Base-by-base conservation (phyloP, 2,888 invertebrate genomes). In the Erynnis tages region DNA sequence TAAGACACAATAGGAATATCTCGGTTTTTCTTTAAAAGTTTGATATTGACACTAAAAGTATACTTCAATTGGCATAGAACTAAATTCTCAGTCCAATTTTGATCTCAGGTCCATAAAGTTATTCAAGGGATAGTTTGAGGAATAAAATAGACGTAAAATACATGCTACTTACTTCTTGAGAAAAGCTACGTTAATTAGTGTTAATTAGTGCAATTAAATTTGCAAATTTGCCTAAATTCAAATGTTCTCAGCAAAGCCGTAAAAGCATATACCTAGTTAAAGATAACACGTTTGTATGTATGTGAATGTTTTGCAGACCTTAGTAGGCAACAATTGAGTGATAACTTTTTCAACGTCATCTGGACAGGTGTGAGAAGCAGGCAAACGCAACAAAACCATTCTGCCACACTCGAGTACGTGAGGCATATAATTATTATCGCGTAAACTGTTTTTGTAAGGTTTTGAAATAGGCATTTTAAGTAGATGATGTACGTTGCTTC, bases 311-410 rank as follows among this genome's bases (percentile, higher is more conserved):
- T 13, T 32, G 11, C 19, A 35, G 41, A 27, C 41, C 25, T 40
- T 37, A 30, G 7, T 17, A 21, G 46, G 29, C 21, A 41, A 49
- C 61, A 61, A 61, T 58, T 47, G 46, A 46, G 53, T 54, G 47
- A 57, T 57, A 59, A 53, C 40, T 59, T 52, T 54, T 54, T 57
- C 59, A 57, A 54, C 55, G 57, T 56, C 53, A 56, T 48, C 43
- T 8, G n/a, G 49, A 40, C 56, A 46, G 46, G 41, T 55, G 57
- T 61, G 61, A 53, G 61, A 61, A 58, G 43, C 38, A 47, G 54
- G 54, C 50, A 54, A 49, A 46, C 38, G 49, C 34, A 52, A 54
- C 54, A 53, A 44, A 47, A 48, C 21, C 32, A 41, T 49, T 49
- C 34, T 19, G 17, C 30, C 14, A 25, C 35, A 23, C 21, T 37